Evolutionary conservation across 2,888 invertebrate genomes (phyloP).

Genomic region (Thera obeliscata): DNA sequence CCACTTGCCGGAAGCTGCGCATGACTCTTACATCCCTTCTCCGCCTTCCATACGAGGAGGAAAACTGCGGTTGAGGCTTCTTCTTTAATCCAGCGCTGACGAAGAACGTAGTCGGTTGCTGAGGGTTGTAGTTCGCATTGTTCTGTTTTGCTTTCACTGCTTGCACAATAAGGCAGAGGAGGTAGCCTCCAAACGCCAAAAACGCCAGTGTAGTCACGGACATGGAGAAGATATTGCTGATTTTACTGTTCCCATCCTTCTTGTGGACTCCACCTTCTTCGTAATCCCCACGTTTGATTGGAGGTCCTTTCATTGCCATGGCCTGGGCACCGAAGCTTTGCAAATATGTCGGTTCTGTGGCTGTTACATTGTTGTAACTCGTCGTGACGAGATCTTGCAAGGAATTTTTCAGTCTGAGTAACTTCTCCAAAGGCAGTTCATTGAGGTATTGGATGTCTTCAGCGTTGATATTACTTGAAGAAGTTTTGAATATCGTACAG

Average conservation of each 20-base stretch:
- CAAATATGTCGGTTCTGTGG: conserved; percentile 54
- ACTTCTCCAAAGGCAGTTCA: conserved; percentile 87
- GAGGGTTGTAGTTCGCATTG: conserved; percentile 53
- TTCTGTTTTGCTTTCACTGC: conserved; percentile 88
- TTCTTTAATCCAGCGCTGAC: conserved; percentile 75
- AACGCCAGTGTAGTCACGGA: conserved; percentile 92
- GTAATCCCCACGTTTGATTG: conserved; percentile 72
- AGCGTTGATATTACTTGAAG: conserved; percentile 54
- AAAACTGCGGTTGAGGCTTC: conserved; percentile 70
- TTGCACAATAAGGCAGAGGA: conserved; percentile 90
- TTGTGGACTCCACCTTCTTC: conserved; percentile 75
- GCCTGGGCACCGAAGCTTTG: conserved; percentile 74
- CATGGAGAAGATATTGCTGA: conserved; percentile 90
- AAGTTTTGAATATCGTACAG: conserved; percentile 43
- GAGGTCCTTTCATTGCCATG: conserved; percentile 68
- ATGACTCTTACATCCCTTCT: conserved; percentile 55
- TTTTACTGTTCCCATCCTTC: conserved; percentile 83
- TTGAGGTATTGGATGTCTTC: conserved; percentile 84
- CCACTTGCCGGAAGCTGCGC: conserved; percentile 53
- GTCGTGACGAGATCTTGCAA: conserved; percentile 62
- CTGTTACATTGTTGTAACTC: conserved; percentile 60
- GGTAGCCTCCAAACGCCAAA: conserved; percentile 93
- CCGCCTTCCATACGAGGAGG: conserved; percentile 70
- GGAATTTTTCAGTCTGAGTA: conserved; percentile 85
- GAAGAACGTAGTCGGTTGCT: conserved; percentile 66